phyloP scores from a whole-genome alignment of 2,797 vertebrate genomes.

The Xenopus petersii region DNA sequence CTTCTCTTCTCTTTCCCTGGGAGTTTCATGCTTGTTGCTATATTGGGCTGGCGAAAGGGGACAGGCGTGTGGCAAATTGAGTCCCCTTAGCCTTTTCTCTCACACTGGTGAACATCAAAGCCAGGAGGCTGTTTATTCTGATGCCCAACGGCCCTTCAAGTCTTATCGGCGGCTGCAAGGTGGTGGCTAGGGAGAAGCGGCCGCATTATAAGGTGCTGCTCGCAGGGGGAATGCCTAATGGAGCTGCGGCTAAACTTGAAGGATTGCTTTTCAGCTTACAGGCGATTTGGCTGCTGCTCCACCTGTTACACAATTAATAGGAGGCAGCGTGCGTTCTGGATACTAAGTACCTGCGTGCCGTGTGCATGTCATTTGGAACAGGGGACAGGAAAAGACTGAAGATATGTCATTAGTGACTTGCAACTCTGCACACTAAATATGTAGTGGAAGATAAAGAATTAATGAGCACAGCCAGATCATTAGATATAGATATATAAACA shows the following conservation, averaged over 20 bases:
- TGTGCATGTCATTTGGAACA: too few species aligned
- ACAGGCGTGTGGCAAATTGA: conserved; percentile 19
- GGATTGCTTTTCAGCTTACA: neutral
- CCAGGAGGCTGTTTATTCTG: conserved; percentile 5
- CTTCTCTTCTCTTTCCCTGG: neutral
- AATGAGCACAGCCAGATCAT: too few species aligned
- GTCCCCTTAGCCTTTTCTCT: neutral
- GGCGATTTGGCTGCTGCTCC: neutral
- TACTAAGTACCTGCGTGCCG: too few species aligned
- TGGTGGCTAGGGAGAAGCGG: neutral
- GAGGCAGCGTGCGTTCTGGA: neutral
- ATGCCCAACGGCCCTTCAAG: conserved; percentile 10
- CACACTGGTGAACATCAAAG: conserved; percentile 35
- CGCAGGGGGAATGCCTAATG: conserved; percentile 1
- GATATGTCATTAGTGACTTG: too few species aligned
- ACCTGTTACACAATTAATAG: neutral
- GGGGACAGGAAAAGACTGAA: too few species aligned
- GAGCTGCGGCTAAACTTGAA: neutral
- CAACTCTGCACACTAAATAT: too few species aligned
- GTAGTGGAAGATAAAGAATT: too few species aligned
- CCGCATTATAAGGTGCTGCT: neutral
- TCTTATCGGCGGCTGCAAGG: conserved; percentile 36
- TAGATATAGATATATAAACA: too few species aligned
- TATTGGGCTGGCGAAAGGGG: conserved; percentile 5
- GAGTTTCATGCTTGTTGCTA: conserved; percentile 1